These are phyloP conservation scores for Spilogale gracilis DNA, from an alignment of 2,113 vertebrate species.

Conservation along the genomic window DNA sequence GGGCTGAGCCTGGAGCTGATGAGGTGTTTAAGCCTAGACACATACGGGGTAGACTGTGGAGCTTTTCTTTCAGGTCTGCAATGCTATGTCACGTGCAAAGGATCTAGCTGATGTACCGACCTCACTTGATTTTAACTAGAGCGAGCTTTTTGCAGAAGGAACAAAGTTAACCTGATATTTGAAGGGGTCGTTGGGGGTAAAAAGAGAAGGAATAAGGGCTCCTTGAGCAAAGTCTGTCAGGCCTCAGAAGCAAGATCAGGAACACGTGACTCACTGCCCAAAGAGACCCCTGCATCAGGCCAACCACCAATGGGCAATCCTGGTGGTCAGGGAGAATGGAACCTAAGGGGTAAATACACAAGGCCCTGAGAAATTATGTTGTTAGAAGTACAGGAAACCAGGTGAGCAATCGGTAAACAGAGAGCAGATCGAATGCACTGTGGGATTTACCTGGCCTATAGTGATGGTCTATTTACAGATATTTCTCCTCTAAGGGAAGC, in stretches of 20 bases:
- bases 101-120: background rate
- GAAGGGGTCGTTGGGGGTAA: background rate
- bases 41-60: background rate
- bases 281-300: background rate
- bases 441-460: background rate
- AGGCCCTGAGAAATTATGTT: background rate
- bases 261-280: background rate
- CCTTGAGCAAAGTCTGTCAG: background rate
- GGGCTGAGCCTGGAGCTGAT: background rate
- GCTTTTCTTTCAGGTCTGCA: background rate
- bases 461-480: conserved; percentile 12
- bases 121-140: background rate
- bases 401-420: conserved; percentile 51
- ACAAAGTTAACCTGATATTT: background rate
- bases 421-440: background rate
- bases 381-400: background rate
- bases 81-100: background rate
- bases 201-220: background rate
- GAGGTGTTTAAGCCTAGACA: background rate
- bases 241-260: background rate
- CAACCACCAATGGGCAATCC: background rate
- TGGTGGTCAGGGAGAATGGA: background rate
- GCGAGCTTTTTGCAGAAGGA: background rate
- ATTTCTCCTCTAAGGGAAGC: background rate
- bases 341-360: background rate